Evolutionary conservation across 2,113 vertebrate genomes (phyloP), one percentile per base, ranked within the genome.

Genomic region (Sprattus sprattus): DNA sequence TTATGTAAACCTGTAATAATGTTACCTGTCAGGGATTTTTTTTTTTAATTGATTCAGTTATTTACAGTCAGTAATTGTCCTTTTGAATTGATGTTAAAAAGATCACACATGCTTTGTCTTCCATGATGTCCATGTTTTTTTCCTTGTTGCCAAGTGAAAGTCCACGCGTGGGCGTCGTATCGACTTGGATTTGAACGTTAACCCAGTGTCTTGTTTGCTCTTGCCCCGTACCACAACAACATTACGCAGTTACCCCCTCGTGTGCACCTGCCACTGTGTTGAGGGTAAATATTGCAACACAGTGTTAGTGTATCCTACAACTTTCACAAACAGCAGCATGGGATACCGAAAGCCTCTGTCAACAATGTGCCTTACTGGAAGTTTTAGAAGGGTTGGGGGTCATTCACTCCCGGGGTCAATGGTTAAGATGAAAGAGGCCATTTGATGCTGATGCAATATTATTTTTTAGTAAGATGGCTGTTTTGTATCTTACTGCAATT

Each of bases 251-350:
- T 80, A 57, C 82, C 39, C 39, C 28, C 81, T 84, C 67, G 45
- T 60, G 15, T 13, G 64, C 67, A 83, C 52, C 57, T 83, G 44
- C 50, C 60, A 75, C 85, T 85, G 28, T 87, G 86, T 81, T 84
- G 18, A 84, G 82, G 32, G 88, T 88, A 88, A 88, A 84, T 47
- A 86, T 10, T 82, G 60, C 16, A 13, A 75, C 64, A 71, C 60
- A 0, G 64, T 32, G 60, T 45, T 52, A 82, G 80, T 64, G 25
- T 85, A 82, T 78, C 45, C 20, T 80, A 71, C 64, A 71, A 71
- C 64, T 32, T 25, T 28, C 64, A 71, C 64, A 13, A 7, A 71
- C 64, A 71, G 64, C 25, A 88, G 22, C 44, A 28, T 32, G 64
- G 64, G 64, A 25, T 9, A 71, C 9, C 9, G 10, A 57, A 25